Evolutionary conservation across 2,113 vertebrate species (phyloP).

Genomic region (Crotalus helleri): DNA sequence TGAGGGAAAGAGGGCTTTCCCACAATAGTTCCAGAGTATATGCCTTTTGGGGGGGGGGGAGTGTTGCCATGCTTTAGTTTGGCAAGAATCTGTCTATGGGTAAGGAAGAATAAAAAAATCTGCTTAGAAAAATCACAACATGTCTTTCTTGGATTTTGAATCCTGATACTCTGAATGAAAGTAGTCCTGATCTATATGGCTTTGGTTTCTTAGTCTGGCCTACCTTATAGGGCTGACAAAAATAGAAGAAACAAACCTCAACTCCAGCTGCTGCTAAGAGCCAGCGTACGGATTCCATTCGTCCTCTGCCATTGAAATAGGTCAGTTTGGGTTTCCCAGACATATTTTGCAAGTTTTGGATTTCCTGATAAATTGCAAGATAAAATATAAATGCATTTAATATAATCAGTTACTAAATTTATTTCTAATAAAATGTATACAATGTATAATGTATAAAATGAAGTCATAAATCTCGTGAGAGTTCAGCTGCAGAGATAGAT

Average conservation of each 20-base stretch:
- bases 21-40: not conserved
- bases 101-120: not conserved
- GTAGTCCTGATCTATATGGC: not conserved
- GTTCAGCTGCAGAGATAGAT: not conserved
- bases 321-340: slow-evolving; percentile 74
- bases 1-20: not conserved
- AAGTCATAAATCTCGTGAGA: not conserved
- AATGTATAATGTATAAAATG: not conserved
- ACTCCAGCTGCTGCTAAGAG: slow-evolving; percentile 79
- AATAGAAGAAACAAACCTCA: slow-evolving; percentile 67
- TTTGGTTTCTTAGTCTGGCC: not conserved
- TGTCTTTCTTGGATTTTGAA: not conserved
- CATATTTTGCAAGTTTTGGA: slow-evolving; percentile 62
- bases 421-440: not conserved
- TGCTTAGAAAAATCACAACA: not conserved
- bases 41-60: fast-evolving
- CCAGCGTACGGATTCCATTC: slow-evolving; percentile 89
- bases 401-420: not conserved
- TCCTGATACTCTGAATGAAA: not conserved
- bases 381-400: not conserved
- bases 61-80: not conserved
- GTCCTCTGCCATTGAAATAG: slow-evolving; percentile 85
- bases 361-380: slow-evolving; percentile 46
- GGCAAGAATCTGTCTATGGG: not conserved
- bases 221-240: not conserved